Base-by-base conservation (phyloP, 2,113 vertebrate species). In the Miniopterus natalensis region DNA sequence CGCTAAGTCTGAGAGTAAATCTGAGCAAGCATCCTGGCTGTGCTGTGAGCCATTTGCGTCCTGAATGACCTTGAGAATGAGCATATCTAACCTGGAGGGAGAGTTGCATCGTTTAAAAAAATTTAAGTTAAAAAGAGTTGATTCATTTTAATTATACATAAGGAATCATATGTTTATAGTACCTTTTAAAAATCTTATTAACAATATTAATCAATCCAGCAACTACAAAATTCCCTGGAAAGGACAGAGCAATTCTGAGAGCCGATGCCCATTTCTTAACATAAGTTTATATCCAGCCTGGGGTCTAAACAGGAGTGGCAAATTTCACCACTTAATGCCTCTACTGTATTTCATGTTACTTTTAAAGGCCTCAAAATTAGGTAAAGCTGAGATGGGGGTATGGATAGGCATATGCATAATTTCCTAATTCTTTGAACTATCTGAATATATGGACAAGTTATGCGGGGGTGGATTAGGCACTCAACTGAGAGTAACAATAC, bases 1-100 rank as follows among this genome's bases (percentile, higher is more conserved):
- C 84, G 79, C 77, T 4, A 23, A 89, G 86, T 93, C 95, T 88
- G 31, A 42, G 78, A 83, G 87, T 74, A 65, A 97, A 85, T 90
- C 77, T 49, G 79, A 78, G 73, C 70, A 31, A 84, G 86, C 66
- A 17, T 90, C 80, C n/a, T 68, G 68, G 25, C n/a, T 80, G 29
- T 45, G 0, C 80, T 84, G 53, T 42, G 68, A 92, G 74, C 2
- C 1, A 14, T 36, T 6, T 2, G 63, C 78, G 80, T 86, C 42
- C 78, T 29, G 57, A 68, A 84, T 77, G 84, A 87, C 96, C 95
- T 97, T 97, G 84, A 95, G 13, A 15, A 87, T 55, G 27, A 89
- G 57, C 36, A 27, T 13, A 31, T 53, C 49, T 51, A 74, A 55
- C 23, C 57, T 53, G 27, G 14, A 92, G 51, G 86, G 47, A 92